phyloP scores from a whole-genome alignment of 1,140 invertebrate genomes.

The Laupala kohalensis region DNA sequence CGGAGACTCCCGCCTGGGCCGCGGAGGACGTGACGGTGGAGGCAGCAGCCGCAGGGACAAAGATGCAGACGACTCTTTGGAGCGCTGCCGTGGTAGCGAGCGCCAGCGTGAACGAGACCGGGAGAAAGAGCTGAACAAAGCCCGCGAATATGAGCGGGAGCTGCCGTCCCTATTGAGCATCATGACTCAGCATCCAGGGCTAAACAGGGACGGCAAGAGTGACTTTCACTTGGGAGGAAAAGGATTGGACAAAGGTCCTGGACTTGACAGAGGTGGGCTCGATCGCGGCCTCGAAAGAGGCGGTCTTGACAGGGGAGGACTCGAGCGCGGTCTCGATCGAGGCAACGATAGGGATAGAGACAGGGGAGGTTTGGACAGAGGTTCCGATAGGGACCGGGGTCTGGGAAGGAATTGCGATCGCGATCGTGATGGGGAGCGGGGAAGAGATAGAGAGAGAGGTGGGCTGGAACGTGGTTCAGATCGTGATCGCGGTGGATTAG shows the following conservation, averaged over 20 bases:
- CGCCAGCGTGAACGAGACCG: slow-evolving; percentile 45
- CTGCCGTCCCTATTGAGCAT: slow-evolving; percentile 17
- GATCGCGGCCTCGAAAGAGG: neutral
- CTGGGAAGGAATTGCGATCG: neutral
- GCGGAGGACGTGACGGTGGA: slow-evolving; percentile 15
- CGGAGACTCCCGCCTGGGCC: neutral
- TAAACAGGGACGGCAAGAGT: neutral
- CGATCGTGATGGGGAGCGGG: neutral
- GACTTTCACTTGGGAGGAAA: neutral
- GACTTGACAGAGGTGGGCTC: no score
- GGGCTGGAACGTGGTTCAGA: slow-evolving; percentile 5
- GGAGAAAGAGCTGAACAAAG: slow-evolving; percentile 17
- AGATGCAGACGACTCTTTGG: slow-evolving; percentile 40
- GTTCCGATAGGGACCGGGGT: neutral
- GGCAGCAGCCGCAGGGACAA: slow-evolving; percentile 33
- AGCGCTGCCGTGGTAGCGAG: slow-evolving; percentile 39
- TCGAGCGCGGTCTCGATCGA: neutral
- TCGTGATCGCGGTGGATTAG: neutral
- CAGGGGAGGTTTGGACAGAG: slow-evolving; percentile 4
- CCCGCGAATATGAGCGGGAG: slow-evolving; percentile 17
- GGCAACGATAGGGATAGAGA: slow-evolving; percentile 6
- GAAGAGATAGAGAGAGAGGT: neutral
- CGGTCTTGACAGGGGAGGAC: neutral
- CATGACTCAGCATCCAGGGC: slow-evolving; percentile 14
- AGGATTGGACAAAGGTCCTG: neutral